Percentiles rank a stretch among this genome's conserved stretches.
These are phyloP conservation scores for Indicator maculatus DNA, from an alignment of 2,113 vertebrate genomes.

Conservation along the genomic window DNA sequence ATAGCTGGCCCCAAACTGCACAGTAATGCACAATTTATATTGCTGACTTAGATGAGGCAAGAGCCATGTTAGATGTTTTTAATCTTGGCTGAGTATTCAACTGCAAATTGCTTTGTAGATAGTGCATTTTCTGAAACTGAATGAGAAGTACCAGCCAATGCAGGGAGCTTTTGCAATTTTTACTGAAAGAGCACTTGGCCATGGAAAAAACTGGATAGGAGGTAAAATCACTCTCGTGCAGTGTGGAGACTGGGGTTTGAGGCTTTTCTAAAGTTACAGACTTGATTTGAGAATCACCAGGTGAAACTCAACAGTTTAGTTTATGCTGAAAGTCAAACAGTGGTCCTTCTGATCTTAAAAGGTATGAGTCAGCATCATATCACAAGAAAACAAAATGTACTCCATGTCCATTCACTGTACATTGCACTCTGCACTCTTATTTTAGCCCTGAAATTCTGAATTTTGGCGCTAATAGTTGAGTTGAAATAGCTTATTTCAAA, in stretches of 20 bases:
- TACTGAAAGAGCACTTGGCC: neutral
- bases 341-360: slow-evolving; percentile 8
- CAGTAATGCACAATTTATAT: neutral
- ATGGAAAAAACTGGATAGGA: neutral
- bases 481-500: neutral
- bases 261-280: neutral
- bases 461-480: neutral
- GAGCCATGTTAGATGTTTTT: neutral
- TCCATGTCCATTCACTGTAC: neutral
- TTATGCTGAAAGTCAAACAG: slow-evolving; percentile 58
- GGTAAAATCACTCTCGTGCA: neutral
- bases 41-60: neutral
- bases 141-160: neutral
- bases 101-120: neutral
- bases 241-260: neutral
- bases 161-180: neutral
- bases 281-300: neutral
- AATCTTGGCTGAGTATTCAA: neutral
- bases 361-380: slow-evolving; percentile 26
- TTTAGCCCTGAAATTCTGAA: neutral
- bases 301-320: slow-evolving; percentile 1
- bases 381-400: slow-evolving; percentile 22
- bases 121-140: neutral
- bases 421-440: neutral
- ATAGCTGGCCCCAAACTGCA: neutral